Percentiles rank a stretch among this genome's conserved stretches.
Conservation (phyloP, 2,888 invertebrate species). For the Limenitis camilla region DNA sequence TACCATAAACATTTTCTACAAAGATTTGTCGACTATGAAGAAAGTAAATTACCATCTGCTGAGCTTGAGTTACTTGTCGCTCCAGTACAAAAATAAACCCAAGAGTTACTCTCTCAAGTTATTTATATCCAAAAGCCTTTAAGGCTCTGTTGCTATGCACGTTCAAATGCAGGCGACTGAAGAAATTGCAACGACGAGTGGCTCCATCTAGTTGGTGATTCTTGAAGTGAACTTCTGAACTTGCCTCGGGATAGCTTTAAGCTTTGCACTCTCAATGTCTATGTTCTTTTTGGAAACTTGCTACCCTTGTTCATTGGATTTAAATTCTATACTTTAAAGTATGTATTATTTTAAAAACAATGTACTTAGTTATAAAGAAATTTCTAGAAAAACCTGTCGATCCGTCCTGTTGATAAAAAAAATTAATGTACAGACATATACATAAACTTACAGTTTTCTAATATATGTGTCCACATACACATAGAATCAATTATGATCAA, state of each 20-base stretch:
- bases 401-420: too few species aligned
- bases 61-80: not conserved
- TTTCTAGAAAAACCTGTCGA: too few species aligned
- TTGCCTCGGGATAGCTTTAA: slow-evolving; percentile 17
- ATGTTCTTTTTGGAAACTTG: slow-evolving; percentile 9
- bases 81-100: slow-evolving; percentile 1
- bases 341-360: too few species aligned
- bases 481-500: too few species aligned
- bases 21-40: too few species aligned
- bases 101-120: slow-evolving; percentile 5
- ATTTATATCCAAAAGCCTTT: slow-evolving; percentile 15
- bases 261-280: slow-evolving; percentile 6
- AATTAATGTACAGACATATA: too few species aligned
- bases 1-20: too few species aligned
- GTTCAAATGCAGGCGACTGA: slow-evolving; percentile 18
- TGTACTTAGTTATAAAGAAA: too few species aligned
- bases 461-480: too few species aligned
- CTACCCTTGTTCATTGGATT: not conserved
- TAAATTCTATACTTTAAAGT: not conserved
- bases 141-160: slow-evolving; percentile 19
- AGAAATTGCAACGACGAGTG: slow-evolving; percentile 16
- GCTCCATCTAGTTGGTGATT: slow-evolving; percentile 22
- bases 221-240: slow-evolving; percentile 21
- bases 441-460: too few species aligned
- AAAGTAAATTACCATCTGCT: not conserved